Percentiles rank a stretch among this genome's conserved stretches.
Evolutionary conservation across 2,797 vertebrate species (phyloP).

Genomic region (Sebastes melanostomus): DNA sequence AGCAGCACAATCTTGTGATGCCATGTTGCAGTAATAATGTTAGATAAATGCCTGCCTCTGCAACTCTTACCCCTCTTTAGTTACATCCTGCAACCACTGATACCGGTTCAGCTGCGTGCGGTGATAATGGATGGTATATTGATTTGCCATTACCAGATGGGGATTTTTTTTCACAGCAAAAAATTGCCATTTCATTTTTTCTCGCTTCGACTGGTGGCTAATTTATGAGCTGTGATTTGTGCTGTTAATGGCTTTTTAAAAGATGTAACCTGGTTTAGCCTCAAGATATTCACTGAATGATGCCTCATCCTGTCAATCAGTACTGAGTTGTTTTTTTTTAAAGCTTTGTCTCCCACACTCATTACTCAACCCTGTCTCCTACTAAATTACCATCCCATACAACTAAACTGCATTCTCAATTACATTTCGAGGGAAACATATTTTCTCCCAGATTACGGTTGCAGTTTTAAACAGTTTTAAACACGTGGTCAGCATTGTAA

Average conservation of each 20-base stretch:
- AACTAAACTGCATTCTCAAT: too few species aligned
- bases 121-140: slow-evolving; percentile 11
- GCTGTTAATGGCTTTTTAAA: slow-evolving; percentile 25
- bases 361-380: background rate
- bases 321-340: background rate
- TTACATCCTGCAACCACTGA: background rate
- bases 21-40: slow-evolving; percentile 7
- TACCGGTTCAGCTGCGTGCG: background rate
- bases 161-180: slow-evolving; percentile 12
- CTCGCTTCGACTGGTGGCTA: background rate
- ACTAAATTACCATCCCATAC: too few species aligned
- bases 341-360: background rate
- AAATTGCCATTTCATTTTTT: slow-evolving; percentile 23
- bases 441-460: too few species aligned
- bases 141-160: slow-evolving; percentile 31
- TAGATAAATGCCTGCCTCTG: slow-evolving; percentile 13
- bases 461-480: too few species aligned
- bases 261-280: slow-evolving; percentile 18
- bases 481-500: too few species aligned
- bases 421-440: too few species aligned
- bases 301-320: background rate
- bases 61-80: background rate
- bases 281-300: slow-evolving; percentile 9
- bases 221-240: slow-evolving; percentile 38
- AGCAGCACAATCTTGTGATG: slow-evolving; percentile 2